Base-by-base conservation (phyloP, 2,888 invertebrate species). In the Pherbina coryleti region DNA sequence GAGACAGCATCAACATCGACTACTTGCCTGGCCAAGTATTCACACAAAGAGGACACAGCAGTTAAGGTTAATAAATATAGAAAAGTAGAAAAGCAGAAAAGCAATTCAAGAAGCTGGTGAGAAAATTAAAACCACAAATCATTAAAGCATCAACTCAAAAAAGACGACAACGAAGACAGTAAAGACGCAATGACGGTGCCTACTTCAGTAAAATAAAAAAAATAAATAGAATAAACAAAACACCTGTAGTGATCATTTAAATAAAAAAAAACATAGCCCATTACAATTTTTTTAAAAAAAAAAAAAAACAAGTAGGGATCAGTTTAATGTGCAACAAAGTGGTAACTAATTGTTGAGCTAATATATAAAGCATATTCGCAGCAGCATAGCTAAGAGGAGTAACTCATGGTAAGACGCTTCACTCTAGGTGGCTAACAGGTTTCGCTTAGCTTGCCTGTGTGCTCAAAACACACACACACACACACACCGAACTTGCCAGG, bases 331-430 rank as follows among this genome's bases (percentile, higher is more conserved):
- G 4, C 25, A 11, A 44, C 28, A 69, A 69, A 69, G 69, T 69
- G 69, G 69, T 14, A 69, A 69, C 49, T 69, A 69, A 69, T 69
- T 69, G 69, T 51, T 22, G 69, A 51, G 69, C 25, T 49, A 49
- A 69, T 51, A 67, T 37, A 19, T 67, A 44, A 9, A 17, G 7
- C 22, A 3, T 19, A 22, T 25, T 2, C 19, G 3, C 57, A 22
- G 57, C 7, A 8, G n/a, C 8, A 25, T 9, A 19, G 9, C 19
- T 25, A 22, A 57, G 19, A 5, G 5, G 37, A 9, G 14, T 44
- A 2, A 11, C 11, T 14, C 5, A 0, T 9, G 28, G 57, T 25
- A 28, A 28, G 57, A 14, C 25, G 57, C 37, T 34, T 22, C 37
- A 37, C 67, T 37, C 37, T 34, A 11, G 37, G 37, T 34, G 66